phyloP scores from a whole-genome alignment of 2,113 vertebrate genomes.

The Martes martes region DNA sequence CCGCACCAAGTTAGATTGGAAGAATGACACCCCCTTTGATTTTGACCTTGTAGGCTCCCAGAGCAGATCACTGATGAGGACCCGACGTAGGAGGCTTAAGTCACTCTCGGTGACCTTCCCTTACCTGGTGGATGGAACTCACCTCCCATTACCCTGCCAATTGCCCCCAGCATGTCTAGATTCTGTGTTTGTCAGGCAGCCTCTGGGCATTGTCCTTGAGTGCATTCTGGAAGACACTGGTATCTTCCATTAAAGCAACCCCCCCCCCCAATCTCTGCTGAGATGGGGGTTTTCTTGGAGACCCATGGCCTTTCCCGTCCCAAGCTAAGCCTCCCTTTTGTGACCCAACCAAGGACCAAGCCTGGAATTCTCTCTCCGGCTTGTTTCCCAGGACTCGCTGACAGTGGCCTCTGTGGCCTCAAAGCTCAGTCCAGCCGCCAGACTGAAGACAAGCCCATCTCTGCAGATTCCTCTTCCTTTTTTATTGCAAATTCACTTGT shows the following conservation, averaged over 20 bases:
- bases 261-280: background rate
- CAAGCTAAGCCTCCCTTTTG: slow-evolving; percentile 47
- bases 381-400: slow-evolving; percentile 69
- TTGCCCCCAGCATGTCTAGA: no score
- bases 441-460: background rate
- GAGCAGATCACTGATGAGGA: background rate
- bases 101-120: background rate
- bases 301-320: background rate
- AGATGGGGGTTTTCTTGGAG: slow-evolving; percentile 59
- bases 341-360: slow-evolving; percentile 65
- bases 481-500: slow-evolving; percentile 73
- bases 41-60: background rate
- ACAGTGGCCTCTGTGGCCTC: background rate
- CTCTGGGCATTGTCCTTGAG: background rate
- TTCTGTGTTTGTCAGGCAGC: no score
- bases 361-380: slow-evolving; percentile 52
- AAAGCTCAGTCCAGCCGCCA: background rate
- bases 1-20: background rate
- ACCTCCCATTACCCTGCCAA: background rate
- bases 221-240: background rate
- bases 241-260: background rate
- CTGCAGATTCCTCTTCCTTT: slow-evolving; percentile 47
- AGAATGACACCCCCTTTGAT: background rate
- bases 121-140: background rate
- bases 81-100: background rate